Base-by-base conservation (phyloP, 2,113 vertebrate species). In the Tonatia bakeri region DNA sequence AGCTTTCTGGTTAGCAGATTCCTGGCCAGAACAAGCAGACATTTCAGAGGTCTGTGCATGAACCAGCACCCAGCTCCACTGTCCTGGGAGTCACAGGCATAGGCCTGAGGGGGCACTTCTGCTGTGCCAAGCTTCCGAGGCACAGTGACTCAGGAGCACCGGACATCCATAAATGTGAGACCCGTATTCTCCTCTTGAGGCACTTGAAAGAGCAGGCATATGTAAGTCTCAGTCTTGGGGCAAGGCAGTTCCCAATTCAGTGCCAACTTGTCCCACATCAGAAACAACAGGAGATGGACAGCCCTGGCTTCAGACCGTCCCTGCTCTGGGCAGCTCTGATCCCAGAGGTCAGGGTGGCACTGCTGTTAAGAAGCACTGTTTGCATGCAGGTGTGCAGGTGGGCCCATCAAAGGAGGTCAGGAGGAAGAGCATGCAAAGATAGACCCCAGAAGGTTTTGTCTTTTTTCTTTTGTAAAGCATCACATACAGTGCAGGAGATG, bases 121-220 rank as follows among this genome's bases (percentile, higher is more conserved):
- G n/a, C 56, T n/a, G 36, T 13, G n/a, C 70, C 2, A 0, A 3
- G 5, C 4, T 45, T 50, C 43, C 1, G 0, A 19, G 24, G 24
- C 69, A 4, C 12, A 61, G 28, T 19, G 50, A 45, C 54, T 88
- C 11, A 0, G 10, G 50, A 31, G 64, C 45, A 2, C 3, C 12
- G 14, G 45, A 13, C 50, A 15, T 38, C 76, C 52, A 5, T 77
- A 36, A 81, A 31, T 15, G 3, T 59, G 70, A 88, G 81, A 64
- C 33, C n/a, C 8, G 0, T 10, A 15, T 14, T 69, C 81, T 59
- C 64, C 33, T 7, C 7, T 31, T 33, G 47, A 43, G 26, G 61
- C 33, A 56, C 33, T 38, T 31, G 64, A 84, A 76, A 80, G 47
- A 75, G 1, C 7, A 36, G 43, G 13, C 4, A 5, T 20, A 11